Conservation (phyloP, 2,888 invertebrate genomes). For the Orthosia gothica region DNA sequence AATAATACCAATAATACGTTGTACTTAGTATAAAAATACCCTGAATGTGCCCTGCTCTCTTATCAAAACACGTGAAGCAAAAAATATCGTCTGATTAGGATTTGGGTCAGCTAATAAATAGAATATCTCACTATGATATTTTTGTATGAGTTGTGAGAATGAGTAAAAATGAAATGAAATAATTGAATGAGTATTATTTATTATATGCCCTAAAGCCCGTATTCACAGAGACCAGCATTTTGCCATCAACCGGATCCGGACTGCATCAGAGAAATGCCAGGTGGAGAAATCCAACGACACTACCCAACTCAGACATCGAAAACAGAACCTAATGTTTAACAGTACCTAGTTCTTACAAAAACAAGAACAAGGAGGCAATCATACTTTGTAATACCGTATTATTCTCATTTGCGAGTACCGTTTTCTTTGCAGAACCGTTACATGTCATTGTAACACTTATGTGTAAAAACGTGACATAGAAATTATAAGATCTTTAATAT, state of each 20-base stretch:
- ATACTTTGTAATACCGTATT: neutral
- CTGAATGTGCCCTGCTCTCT: constrained; percentile 5
- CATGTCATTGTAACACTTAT: neutral
- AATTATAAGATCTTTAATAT: neutral
- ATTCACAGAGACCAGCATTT: too few relatives aligned
- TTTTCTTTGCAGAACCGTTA: constrained; percentile 24
- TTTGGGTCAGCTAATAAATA: constrained; percentile 29
- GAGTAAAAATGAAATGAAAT: too few relatives aligned
- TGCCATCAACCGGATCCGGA: too few relatives aligned
- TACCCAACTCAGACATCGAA: too few relatives aligned
- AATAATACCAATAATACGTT: neutral
- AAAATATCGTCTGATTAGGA: constrained; percentile 38
- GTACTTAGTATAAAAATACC: neutral
- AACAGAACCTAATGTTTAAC: too few relatives aligned
- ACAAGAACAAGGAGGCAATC: too few relatives aligned
- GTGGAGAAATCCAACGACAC: too few relatives aligned
- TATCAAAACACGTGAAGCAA: constrained; percentile 27
- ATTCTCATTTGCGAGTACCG: neutral
- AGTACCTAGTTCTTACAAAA: too few relatives aligned
- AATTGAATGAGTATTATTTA: too few relatives aligned
- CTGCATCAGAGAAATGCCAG: too few relatives aligned
- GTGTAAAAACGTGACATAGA: constrained; percentile 10
- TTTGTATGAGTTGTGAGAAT: neutral
- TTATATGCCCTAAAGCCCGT: too few relatives aligned
- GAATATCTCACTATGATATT: neutral